Percentiles rank a stretch among this genome's conserved stretches.
phyloP scores from a whole-genome alignment of 2,797 vertebrate genomes.

The Sandelia bainsii region DNA sequence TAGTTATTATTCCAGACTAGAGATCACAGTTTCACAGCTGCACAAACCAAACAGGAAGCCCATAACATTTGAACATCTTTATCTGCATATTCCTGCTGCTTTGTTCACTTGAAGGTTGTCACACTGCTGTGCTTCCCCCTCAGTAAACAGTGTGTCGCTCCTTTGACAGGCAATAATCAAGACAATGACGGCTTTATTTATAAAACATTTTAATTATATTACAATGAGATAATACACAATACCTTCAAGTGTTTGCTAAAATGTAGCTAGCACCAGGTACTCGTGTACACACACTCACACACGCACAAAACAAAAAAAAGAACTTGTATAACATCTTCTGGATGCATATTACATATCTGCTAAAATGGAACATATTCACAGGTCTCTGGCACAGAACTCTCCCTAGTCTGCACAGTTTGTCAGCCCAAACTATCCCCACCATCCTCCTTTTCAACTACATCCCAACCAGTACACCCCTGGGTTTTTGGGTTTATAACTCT shows the following conservation, averaged over 20 bases:
- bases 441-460: slow-evolving; percentile 33
- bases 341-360: slow-evolving; percentile 81
- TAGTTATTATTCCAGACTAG: slow-evolving; percentile 24
- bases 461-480: slow-evolving; percentile 29
- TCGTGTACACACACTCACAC: slow-evolving; percentile 70
- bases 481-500: slow-evolving; percentile 1
- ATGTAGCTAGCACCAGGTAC: slow-evolving; percentile 84
- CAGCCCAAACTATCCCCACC: slow-evolving; percentile 45
- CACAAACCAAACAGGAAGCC: slow-evolving; percentile 70
- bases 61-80: slow-evolving; percentile 38
- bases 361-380: slow-evolving; percentile 85
- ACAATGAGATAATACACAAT: slow-evolving; percentile 90
- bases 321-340: slow-evolving; percentile 83
- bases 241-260: slow-evolving; percentile 84
- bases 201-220: slow-evolving; percentile 95
- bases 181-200: slow-evolving; percentile 73
- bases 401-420: slow-evolving; percentile 70
- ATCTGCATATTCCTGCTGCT: slow-evolving; percentile 52
- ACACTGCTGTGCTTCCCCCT: neutral
- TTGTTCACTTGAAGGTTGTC: slow-evolving; percentile 22
- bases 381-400: slow-evolving; percentile 89
- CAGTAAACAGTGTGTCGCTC: neutral
- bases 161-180: slow-evolving; percentile 48
- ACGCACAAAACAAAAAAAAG: slow-evolving; percentile 59
- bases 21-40: slow-evolving; percentile 56